Evolutionary conservation across 2,888 invertebrate species (phyloP).

Genomic region (Drosophila hamatofila): DNA sequence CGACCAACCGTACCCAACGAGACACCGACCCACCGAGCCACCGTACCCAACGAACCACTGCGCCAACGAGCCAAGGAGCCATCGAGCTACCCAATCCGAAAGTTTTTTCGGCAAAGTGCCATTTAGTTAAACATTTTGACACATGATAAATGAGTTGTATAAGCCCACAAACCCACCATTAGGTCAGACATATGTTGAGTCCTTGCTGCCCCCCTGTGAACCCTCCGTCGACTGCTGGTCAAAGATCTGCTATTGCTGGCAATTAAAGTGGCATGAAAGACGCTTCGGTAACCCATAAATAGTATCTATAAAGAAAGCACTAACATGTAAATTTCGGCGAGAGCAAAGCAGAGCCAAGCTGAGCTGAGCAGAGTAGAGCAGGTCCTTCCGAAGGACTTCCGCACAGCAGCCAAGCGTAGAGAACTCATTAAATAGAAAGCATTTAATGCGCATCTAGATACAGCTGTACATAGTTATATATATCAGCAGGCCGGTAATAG

Average conservation of each 20-base stretch:
- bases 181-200: slow-evolving; percentile 52
- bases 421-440: slow-evolving; percentile 81
- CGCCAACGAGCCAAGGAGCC: background rate
- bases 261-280: slow-evolving; percentile 67
- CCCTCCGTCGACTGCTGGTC: background rate
- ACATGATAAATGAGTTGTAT: slow-evolving; percentile 79
- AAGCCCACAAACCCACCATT: slow-evolving; percentile 49
- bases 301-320: slow-evolving; percentile 49
- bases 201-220: background rate
- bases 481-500: slow-evolving; percentile 65
- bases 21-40: background rate
- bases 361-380: background rate
- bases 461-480: slow-evolving; percentile 50
- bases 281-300: slow-evolving; percentile 63
- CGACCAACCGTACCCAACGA: slow-evolving; percentile 3
- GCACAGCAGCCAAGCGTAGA: slow-evolving; percentile 30
- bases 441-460: slow-evolving; percentile 78
- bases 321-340: slow-evolving; percentile 70
- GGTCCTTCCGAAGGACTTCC: slow-evolving; percentile 34
- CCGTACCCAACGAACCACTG: background rate
- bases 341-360: background rate
- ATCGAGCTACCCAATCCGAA: slow-evolving; percentile 16
- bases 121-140: slow-evolving; percentile 82
- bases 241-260: slow-evolving; percentile 48
- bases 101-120: slow-evolving; percentile 79